Base-by-base conservation (phyloP, 2,888 invertebrate genomes). In the Agrotis puta region DNA sequence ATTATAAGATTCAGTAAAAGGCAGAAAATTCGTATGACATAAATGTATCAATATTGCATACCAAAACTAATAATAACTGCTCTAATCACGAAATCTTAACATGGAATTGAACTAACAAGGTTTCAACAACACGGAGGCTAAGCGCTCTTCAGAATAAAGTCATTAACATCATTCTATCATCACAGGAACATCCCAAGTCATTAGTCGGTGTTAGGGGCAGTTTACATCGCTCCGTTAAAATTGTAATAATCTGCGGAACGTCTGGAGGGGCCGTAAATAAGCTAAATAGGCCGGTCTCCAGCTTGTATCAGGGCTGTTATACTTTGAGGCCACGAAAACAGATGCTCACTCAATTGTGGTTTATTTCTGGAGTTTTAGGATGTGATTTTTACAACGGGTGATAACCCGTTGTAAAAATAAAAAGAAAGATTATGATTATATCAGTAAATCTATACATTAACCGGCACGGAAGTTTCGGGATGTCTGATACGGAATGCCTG, bases 261-360 rank as follows among this genome's bases (percentile, higher is more conserved):
- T 87, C 89, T 89, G 85, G 85, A 75, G 68, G 85, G 79, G 83
- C 84, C 90, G 88, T 93, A 92, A 92, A 92, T 93, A 92, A 91
- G 84, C 84, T 87, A 88, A 91, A 91, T 89, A 91, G 93, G 88
- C 88, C 83, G 80, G 83, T 88, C 86, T 83, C 83, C 77, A 77
- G 85, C 87, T 79, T 82, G 86, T 79, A 75, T 63, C 74, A 59
- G 53, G 18, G 58, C 62, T 67, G 77, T 56, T 80, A 76, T 64
- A 76, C 48, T 72, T 39, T 70, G 58, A 47, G 78, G 67, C 83
- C 85, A 65, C 63, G 65, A 74, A 70, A 80, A 72, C 57, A 56
- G 79, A 74, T 67, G 64, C 45, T 9, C 18, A 4, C 18, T 27
- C 33, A 54, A n/a, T 69, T 18, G 14, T 57, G 22, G 39, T 61